Conservation (phyloP, 2,113 vertebrate genomes). For the Daboia siamensis region DNA sequence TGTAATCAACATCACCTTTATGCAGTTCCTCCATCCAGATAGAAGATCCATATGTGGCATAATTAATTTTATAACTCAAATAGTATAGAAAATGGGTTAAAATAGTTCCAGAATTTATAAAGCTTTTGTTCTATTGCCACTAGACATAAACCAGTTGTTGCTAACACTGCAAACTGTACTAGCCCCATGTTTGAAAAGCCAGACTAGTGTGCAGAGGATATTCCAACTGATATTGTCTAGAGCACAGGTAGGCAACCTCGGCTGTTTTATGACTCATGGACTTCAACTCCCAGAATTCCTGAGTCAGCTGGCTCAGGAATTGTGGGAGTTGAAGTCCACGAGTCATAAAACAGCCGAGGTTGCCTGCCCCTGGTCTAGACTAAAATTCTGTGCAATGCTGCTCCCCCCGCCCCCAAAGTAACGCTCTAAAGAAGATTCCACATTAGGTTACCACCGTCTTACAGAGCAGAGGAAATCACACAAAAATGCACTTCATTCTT, state of each 20-base stretch:
- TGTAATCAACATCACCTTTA: neutral
- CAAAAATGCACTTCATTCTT: neutral
- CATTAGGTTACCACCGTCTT: neutral
- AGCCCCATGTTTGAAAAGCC: conserved; percentile 39
- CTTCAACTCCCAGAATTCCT: too few species aligned
- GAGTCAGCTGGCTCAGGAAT: too few species aligned
- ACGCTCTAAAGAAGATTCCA: conserved; percentile 22
- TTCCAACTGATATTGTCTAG: conserved; percentile 5
- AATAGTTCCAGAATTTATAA: neutral
- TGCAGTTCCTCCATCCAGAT: neutral
- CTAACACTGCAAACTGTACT: neutral
- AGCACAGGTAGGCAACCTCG: too few species aligned
- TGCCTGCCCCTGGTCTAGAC: neutral
- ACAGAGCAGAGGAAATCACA: neutral
- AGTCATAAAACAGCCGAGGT: too few species aligned
- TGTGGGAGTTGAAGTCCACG: too few species aligned
- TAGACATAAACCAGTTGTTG: neutral
- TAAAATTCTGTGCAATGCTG: conserved; percentile 38
- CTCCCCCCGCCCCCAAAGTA: conserved; percentile 38
- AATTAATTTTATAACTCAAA: neutral
- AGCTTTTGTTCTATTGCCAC: neutral
- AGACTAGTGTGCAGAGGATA: conserved; percentile 39
- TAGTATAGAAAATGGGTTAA: neutral
- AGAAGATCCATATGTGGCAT: neutral
- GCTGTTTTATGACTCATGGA: too few species aligned